A percentile compares a stretch with the other conserved stretches of the same genome.
These are phyloP conservation scores for Myrmophylax atrothorax DNA, from an alignment of 2,113 vertebrate species.

Conservation along the genomic window DNA sequence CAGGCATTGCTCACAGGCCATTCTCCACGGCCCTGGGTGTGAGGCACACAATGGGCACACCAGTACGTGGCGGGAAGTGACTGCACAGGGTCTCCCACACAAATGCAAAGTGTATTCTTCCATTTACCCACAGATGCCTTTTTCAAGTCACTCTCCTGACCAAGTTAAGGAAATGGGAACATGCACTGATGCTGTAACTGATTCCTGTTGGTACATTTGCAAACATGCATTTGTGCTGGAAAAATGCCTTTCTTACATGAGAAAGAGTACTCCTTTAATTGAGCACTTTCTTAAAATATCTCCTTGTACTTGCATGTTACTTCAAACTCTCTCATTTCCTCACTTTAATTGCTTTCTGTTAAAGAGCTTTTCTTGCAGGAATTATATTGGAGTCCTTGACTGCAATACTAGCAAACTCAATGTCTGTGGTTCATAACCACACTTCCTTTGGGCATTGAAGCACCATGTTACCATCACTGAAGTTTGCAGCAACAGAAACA, in stretches of 20 bases:
- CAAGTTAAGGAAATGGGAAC: background rate
- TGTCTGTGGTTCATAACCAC: background rate
- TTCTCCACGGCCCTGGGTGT: rapidly evolving
- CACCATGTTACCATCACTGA: background rate
- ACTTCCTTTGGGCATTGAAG: background rate
- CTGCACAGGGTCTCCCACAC: background rate
- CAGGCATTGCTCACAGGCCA: background rate
- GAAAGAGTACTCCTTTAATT: background rate
- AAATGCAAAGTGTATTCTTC: background rate
- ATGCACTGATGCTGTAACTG: background rate
- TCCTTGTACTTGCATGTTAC: background rate
- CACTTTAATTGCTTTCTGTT: background rate
- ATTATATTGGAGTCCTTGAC: background rate
- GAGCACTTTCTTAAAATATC: background rate
- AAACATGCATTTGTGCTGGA: background rate
- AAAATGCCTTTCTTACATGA: background rate
- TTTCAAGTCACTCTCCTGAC: background rate
- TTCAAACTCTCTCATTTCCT: constrained; percentile 14
- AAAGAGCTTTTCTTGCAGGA: constrained; percentile 17
- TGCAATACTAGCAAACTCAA: background rate
- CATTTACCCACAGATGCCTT: background rate
- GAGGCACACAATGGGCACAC: background rate
- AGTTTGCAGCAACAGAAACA: background rate
- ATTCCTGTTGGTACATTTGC: background rate
- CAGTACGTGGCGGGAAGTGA: background rate